phyloP scores from a whole-genome alignment of 2,113 vertebrate genomes.

The Dipodomys merriami region DNA sequence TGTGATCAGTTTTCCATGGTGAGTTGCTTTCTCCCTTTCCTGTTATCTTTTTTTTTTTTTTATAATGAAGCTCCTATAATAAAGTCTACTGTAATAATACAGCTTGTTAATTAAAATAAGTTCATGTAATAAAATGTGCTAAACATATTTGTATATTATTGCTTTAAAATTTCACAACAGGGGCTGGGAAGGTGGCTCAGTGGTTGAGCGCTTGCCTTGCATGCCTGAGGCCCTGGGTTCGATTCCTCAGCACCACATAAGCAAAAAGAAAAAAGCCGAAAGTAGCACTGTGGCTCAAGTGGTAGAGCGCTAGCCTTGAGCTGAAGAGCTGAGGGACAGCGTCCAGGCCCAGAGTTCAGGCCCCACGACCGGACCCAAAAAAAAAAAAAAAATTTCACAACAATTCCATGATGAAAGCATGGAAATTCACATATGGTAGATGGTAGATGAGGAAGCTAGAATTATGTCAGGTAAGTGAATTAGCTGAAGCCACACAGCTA shows the following conservation, averaged over 20 bases:
- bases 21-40: background rate
- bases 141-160: background rate
- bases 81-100: background rate
- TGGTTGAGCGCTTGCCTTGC: too few species aligned
- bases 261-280: too few species aligned
- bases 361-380: too few species aligned
- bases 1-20: background rate
- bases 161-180: slow-evolving; percentile 10
- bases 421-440: background rate
- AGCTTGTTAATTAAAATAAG: slow-evolving; percentile 36
- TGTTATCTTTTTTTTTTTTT: background rate
- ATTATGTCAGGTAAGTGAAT: background rate
- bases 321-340: too few species aligned
- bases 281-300: too few species aligned
- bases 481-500: background rate
- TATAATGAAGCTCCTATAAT: slow-evolving; percentile 30
- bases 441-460: background rate
- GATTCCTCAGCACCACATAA: too few species aligned
- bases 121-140: slow-evolving; percentile 14
- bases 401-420: background rate
- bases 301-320: too few species aligned
- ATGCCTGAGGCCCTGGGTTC: too few species aligned
- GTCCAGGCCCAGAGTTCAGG: too few species aligned
- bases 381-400: slow-evolving; percentile 26
- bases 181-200: too few species aligned